phyloP scores from a whole-genome alignment of 2,113 vertebrate genomes.

The Scytalopus superciliaris region DNA sequence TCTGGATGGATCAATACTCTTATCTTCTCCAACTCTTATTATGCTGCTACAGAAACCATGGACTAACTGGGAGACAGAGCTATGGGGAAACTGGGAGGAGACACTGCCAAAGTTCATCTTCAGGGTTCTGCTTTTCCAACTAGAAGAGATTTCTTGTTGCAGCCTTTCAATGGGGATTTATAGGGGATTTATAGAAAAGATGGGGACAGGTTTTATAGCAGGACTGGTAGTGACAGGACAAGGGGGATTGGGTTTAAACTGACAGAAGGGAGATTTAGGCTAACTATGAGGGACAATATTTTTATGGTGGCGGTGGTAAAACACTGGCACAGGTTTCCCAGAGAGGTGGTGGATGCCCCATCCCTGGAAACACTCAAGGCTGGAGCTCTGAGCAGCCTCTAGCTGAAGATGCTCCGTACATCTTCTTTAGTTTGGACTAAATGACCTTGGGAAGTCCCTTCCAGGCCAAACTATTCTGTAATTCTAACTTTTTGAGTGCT shows the following conservation, averaged over 20 bases:
- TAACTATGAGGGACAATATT: not conserved
- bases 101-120: not conserved
- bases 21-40: not conserved
- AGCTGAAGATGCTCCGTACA: too few species aligned
- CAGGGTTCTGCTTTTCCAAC: not conserved
- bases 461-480: not conserved
- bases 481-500: not conserved
- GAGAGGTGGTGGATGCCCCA: not conserved
- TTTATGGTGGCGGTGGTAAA: too few species aligned
- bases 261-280: not conserved
- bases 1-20: not conserved
- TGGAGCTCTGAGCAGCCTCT: not conserved
- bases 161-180: not conserved
- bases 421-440: not conserved
- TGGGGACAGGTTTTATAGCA: not conserved
- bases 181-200: too few species aligned
- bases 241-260: not conserved
- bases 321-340: not conserved
- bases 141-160: not conserved
- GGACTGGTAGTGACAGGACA: not conserved
- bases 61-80: rapidly evolving
- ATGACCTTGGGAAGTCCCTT: not conserved
- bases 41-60: not conserved
- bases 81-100: not conserved
- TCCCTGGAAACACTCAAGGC: not conserved